A percentile compares a stretch with the other conserved stretches of the same genome.
These are phyloP conservation scores for Oreocharis arfaki DNA, from an alignment of 2,113 vertebrate genomes.

Conservation along the genomic window DNA sequence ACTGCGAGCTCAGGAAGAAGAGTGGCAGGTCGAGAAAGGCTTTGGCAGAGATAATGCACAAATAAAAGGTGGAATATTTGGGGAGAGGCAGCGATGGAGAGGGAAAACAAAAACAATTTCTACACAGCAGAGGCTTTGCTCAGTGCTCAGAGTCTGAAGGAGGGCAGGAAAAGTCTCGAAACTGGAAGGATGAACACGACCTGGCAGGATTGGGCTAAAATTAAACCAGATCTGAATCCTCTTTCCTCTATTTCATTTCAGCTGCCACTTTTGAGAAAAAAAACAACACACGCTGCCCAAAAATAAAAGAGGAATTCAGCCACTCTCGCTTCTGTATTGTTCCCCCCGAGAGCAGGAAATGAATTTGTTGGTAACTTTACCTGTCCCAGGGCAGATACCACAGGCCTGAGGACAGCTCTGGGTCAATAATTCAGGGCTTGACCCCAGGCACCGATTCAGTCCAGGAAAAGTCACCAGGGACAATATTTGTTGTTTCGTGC, in stretches of 20 bases:
- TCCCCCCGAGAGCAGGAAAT: neutral
- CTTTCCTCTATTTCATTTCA: neutral
- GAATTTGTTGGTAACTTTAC: neutral
- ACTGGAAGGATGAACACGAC: neutral
- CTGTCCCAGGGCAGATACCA: neutral
- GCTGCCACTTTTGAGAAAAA: neutral
- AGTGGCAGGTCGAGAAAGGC: constrained; percentile 40
- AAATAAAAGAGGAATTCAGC: neutral
- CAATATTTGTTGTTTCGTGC: accelerated
- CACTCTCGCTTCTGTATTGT: neutral
- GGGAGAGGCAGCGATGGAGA: constrained; percentile 5
- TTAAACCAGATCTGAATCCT: neutral
- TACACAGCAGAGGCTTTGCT: neutral
- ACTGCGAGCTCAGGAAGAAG: neutral
- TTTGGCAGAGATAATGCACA: constrained; percentile 46
- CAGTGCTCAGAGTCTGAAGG: neutral
- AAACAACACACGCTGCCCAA: accelerated
- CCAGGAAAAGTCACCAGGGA: neutral
- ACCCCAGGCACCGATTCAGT: too few species aligned
- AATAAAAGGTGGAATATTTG: constrained; percentile 9
- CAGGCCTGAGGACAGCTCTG: neutral
- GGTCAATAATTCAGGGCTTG: neutral
- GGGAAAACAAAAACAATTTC: constrained; percentile 31
- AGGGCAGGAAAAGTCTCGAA: neutral
- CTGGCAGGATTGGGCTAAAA: neutral